Percentiles rank a stretch among this genome's conserved stretches.
phyloP scores from a whole-genome alignment of 2,888 invertebrate genomes.

The Patella pellucida region DNA sequence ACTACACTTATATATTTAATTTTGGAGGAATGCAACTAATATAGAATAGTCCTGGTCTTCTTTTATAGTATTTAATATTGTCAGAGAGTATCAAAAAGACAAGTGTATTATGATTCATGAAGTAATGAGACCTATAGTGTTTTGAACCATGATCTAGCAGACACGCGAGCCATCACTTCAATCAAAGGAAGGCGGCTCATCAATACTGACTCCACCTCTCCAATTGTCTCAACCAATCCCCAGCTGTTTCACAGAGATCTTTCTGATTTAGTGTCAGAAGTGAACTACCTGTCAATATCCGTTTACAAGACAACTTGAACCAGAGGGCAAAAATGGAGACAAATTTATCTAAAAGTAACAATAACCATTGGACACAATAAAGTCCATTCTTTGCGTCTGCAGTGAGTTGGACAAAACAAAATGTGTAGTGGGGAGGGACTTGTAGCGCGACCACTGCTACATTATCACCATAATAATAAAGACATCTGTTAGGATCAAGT shows the following conservation, averaged over 20 bases:
- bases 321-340: too few relatives aligned
- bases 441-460: neutral
- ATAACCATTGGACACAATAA: too few relatives aligned
- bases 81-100: conserved; percentile 23
- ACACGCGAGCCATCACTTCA: conserved; percentile 36
- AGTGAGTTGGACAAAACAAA: neutral
- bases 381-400: too few relatives aligned
- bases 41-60: neutral
- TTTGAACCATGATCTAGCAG: conserved; percentile 24
- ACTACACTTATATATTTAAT: too few relatives aligned
- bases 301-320: too few relatives aligned
- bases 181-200: conserved; percentile 22
- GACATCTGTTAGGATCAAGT: neutral
- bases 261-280: too few relatives aligned
- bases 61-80: conserved; percentile 18
- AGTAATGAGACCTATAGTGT: conserved; percentile 24
- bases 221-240: neutral
- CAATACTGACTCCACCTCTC: conserved; percentile 17
- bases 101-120: conserved; percentile 31
- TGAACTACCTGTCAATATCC: too few relatives aligned
- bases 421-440: neutral
- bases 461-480: neutral
- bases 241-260: neutral
- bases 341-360: too few relatives aligned
- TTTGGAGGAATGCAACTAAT: too few relatives aligned